Percentiles rank a stretch among this genome's conserved stretches.
Conservation (phyloP, 2,888 invertebrate genomes). For the Acanthosepion esculentum region DNA sequence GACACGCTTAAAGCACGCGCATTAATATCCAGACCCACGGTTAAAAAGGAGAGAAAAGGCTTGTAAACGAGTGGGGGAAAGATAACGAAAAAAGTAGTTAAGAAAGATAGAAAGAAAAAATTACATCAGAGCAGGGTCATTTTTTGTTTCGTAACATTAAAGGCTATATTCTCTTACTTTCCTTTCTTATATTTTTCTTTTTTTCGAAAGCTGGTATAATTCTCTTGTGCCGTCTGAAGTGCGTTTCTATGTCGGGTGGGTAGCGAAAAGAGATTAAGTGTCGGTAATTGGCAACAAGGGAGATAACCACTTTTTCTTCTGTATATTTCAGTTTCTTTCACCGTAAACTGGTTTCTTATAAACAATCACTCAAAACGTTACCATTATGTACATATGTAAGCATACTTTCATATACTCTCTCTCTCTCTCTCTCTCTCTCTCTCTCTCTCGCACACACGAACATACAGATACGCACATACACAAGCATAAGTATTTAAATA, state of each 20-base stretch:
- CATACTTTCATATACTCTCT: neutral
- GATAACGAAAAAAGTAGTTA: neutral
- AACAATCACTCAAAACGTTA: neutral
- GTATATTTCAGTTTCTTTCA: neutral
- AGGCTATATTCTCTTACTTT: neutral
- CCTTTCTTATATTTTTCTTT: neutral
- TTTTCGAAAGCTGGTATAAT: neutral
- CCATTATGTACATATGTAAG: neutral
- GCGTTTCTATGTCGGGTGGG: neutral
- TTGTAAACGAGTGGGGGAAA: neutral
- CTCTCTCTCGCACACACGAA: too few relatives aligned
- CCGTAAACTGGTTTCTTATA: neutral
- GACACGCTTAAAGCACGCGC: slow-evolving; percentile 1
- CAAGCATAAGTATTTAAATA: neutral
- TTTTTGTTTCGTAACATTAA: neutral
- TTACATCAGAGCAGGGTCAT: too few relatives aligned
- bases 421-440: neutral
- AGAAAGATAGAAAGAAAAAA: too few relatives aligned
- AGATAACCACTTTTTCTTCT: slow-evolving; percentile 6
- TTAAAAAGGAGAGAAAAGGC: neutral
- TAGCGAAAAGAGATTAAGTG: neutral
- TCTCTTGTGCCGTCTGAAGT: neutral
- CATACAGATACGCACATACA: neutral
- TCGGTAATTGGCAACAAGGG: neutral
- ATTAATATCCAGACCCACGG: neutral